Evolutionary conservation across 2,888 invertebrate genomes (phyloP).

Genomic region (Crossocerus cetratus): DNA sequence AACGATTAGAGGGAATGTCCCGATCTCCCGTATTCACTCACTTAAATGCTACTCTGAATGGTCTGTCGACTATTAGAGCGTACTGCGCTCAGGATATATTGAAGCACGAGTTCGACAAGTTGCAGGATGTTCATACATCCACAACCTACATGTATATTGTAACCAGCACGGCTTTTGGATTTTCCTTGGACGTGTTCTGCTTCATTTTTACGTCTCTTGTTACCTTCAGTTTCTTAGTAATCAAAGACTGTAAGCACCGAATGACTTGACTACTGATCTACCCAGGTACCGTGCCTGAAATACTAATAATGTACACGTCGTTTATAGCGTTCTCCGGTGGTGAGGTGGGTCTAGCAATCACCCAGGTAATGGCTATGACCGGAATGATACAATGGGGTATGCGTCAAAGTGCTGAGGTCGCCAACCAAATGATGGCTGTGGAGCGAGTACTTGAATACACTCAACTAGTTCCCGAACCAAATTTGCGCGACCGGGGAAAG

Average conservation of each 20-base stretch:
- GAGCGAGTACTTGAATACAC: constrained; percentile 92
- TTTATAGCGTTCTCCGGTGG: constrained; percentile 68
- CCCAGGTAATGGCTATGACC: constrained; percentile 77
- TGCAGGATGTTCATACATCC: constrained; percentile 78
- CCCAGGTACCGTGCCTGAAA: not conserved
- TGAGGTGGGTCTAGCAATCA: constrained; percentile 77
- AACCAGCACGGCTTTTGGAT: constrained; percentile 76
- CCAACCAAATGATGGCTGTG: constrained; percentile 88
- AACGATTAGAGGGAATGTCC: constrained; percentile 82
- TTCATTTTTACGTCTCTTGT: constrained; percentile 82
- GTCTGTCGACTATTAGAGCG: constrained; percentile 87
- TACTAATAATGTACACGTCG: not conserved
- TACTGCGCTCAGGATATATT: constrained; percentile 83
- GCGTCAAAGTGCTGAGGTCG: constrained; percentile 89
- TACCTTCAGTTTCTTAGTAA: constrained; percentile 81
- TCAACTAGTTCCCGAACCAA: constrained; percentile 80
- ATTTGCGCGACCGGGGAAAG: constrained; percentile 60
- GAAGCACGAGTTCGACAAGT: constrained; percentile 80
- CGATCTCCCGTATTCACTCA: constrained; percentile 90
- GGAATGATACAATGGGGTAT: constrained; percentile 87
- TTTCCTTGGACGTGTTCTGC: constrained; percentile 82
- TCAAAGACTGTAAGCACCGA: constrained; percentile 61
- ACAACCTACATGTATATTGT: constrained; percentile 77
- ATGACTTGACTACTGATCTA: not conserved
- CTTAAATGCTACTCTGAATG: constrained; percentile 85